phyloP scores from a whole-genome alignment of 2,888 invertebrate genomes.

The Phymatocera aterrima region DNA sequence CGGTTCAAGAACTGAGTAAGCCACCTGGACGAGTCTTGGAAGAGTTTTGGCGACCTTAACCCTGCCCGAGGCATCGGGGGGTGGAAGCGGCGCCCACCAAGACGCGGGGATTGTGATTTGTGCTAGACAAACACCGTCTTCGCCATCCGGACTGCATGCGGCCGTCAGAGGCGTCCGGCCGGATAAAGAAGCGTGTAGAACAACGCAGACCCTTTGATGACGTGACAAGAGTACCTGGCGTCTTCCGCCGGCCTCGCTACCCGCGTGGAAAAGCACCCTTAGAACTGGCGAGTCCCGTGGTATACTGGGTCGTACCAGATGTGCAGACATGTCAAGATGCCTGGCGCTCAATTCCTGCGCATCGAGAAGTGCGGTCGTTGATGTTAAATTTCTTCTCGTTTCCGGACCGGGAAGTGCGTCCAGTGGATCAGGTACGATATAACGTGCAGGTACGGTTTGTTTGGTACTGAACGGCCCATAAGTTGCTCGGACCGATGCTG shows the following conservation, averaged over 20 bases:
- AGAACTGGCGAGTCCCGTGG: conserved; percentile 94
- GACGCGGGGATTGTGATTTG: conserved; percentile 89
- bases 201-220: conserved; percentile 88
- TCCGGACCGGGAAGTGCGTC: conserved; percentile 78
- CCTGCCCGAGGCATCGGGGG: conserved; percentile 77
- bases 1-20: conserved; percentile 93
- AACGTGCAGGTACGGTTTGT: conserved; percentile 93
- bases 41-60: conserved; percentile 78
- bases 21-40: conserved; percentile 86
- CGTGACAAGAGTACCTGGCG: conserved; percentile 79
- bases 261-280: conserved; percentile 94
- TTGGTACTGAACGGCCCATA: conserved; percentile 97
- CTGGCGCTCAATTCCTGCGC: conserved; percentile 82
- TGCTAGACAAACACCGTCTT: conserved; percentile 94
- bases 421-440: conserved; percentile 90
- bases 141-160: conserved; percentile 95
- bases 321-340: conserved; percentile 93
- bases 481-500: conserved; percentile 92
- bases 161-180: conserved; percentile 84
- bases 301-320: conserved; percentile 91
- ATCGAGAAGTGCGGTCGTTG: conserved; percentile 78
- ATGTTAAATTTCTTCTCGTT: conserved; percentile 59
- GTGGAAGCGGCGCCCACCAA: conserved; percentile 91
- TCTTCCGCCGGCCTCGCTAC: conserved; percentile 88
- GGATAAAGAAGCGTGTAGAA: conserved; percentile 84